These are phyloP conservation scores for Scolopax bukidnonensis DNA, from an alignment of 2,797 vertebrate species.

Conservation along the genomic window DNA sequence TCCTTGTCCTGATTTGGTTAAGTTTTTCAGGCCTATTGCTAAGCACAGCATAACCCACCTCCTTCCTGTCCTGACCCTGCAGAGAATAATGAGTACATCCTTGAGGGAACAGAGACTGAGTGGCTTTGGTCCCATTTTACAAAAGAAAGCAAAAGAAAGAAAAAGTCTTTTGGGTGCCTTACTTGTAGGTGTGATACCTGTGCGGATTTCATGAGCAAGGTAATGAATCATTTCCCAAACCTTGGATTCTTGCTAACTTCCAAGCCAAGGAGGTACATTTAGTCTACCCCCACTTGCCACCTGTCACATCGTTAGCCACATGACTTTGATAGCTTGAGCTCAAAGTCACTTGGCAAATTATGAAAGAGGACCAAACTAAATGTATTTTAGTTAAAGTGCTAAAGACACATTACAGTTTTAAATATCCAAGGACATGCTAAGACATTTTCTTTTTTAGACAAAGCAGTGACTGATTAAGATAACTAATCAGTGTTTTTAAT, in stretches of 20 bases:
- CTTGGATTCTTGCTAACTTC: neutral
- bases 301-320: neutral
- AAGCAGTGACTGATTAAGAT: neutral
- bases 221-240: neutral
- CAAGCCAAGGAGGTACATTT: neutral
- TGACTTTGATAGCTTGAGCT: neutral
- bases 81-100: neutral
- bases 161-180: neutral
- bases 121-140: accelerated
- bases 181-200: neutral
- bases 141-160: neutral
- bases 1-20: slow-evolving; percentile 19
- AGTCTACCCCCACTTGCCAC: neutral
- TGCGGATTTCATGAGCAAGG: accelerated
- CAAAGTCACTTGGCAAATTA: neutral
- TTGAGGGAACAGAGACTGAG: neutral
- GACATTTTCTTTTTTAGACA: accelerated
- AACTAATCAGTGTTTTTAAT: neutral
- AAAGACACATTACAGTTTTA: neutral
- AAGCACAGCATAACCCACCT: neutral
- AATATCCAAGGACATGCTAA: neutral
- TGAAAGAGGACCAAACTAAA: neutral
- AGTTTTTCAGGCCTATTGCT: neutral
- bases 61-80: neutral
- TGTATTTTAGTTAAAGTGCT: neutral